phyloP scores from a whole-genome alignment of 2,888 invertebrate species.

The Hoplodrina blanda region DNA sequence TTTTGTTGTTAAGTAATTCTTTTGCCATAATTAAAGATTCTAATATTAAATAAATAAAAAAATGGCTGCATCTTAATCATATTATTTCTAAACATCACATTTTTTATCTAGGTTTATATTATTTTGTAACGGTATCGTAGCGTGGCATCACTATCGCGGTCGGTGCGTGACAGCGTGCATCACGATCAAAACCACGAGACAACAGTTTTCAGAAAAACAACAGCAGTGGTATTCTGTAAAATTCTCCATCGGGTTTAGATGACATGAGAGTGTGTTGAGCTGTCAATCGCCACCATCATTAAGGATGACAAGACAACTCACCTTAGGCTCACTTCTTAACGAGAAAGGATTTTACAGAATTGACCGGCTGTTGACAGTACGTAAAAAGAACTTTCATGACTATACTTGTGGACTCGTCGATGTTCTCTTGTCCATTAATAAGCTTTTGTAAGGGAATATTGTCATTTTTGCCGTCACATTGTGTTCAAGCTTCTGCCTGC shows the following conservation, averaged over 20 bases:
- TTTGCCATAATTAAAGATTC: no score
- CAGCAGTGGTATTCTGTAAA: neutral
- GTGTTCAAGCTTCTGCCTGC: no score
- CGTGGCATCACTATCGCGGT: slow-evolving; percentile 63
- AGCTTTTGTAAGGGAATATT: no score
- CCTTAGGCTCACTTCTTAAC: no score
- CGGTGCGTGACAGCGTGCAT: slow-evolving; percentile 73
- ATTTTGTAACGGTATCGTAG: slow-evolving; percentile 29
- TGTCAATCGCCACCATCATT: neutral
- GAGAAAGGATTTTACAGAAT: no score
- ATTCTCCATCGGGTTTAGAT: neutral
- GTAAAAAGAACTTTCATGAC: neutral
- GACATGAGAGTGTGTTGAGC: neutral
- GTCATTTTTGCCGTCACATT: no score
- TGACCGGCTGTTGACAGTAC: no score
- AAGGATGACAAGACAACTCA: neutral
- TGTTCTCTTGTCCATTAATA: neutral
- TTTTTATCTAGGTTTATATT: slow-evolving; percentile 12
- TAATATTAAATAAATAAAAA: no score
- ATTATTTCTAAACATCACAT: neutral
- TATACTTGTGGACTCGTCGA: neutral
- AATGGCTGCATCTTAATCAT: no score
- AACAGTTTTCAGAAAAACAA: slow-evolving; percentile 32
- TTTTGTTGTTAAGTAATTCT: no score
- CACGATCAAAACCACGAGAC: slow-evolving; percentile 63